Evolutionary conservation across 2,888 invertebrate species (phyloP).

Genomic region (Pyrrhia umbra): DNA sequence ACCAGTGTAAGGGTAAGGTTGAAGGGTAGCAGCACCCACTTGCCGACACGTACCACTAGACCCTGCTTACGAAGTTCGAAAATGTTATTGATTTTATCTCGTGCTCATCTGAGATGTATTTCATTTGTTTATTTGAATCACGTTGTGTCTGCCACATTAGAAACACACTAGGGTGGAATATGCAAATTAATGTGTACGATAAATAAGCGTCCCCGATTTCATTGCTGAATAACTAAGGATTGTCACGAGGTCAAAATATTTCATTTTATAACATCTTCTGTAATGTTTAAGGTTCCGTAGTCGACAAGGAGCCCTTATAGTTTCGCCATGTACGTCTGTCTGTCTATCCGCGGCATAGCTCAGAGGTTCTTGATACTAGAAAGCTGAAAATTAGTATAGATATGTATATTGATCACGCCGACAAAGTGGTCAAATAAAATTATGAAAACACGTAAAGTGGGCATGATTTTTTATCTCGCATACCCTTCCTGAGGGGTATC

Average conservation of each 20-base stretch:
- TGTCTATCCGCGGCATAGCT: no score
- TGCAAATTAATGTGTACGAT: slow-evolving; percentile 8
- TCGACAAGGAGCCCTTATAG: no score
- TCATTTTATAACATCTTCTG: no score
- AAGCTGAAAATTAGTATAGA: no score
- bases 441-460: no score
- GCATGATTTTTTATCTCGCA: no score
- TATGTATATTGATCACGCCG: no score
- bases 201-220: slow-evolving; percentile 5
- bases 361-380: no score
- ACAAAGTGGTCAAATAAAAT: no score
- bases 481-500: no score
- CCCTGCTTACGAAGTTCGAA: slow-evolving; percentile 72
- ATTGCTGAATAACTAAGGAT: neutral
- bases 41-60: slow-evolving; percentile 71
- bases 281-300: no score
- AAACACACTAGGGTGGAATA: slow-evolving; percentile 29
- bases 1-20: slow-evolving; percentile 74
- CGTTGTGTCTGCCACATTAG: slow-evolving; percentile 42
- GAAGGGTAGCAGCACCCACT: slow-evolving; percentile 70
- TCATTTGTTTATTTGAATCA: slow-evolving; percentile 60
- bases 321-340: no score
- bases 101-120: slow-evolving; percentile 56
- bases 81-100: slow-evolving; percentile 74
- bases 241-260: neutral